Base-by-base conservation (phyloP, 64 coral and sea anemone genomes). In the Astreopora myriophthalma region DNA sequence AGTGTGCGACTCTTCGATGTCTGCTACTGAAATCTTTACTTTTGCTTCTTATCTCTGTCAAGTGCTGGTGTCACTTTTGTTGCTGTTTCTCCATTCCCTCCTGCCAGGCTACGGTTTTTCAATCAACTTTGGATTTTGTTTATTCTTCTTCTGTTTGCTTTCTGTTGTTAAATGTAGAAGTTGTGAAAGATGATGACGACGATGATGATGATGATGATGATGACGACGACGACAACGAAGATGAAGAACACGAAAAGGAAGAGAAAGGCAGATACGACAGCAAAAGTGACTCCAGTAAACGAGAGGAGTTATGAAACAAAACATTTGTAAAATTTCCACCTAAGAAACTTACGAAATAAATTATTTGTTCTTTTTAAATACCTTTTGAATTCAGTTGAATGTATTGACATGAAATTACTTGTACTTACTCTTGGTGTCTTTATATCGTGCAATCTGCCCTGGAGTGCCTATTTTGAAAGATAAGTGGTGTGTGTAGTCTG, bases 281-380 rank as follows among this genome's bases (percentile, higher is more conserved):
- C 79, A 65, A 83, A 83, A 83, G 79, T 83, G 79, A 83, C 79
- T 83, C 79, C 55, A 83, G 49, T 31, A 20, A 64, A 26, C 52
- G 57, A 8, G 79, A 83, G 79, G 79, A 83, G 58, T 83, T 83
- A 83, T 83, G 79, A 83, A 22, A 78, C 30, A 34, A 34, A 33
- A 33, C 49, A 38, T 83, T 64, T 83, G 55, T 64, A 83, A 22
- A 83, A 83, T 64, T 83, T 8, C n/a, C 61, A 7, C 17, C 33
- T 2, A 64, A 10, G 32, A 23, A 61, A 64, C 17, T 35, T 25
- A 24, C 34, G 49, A 80, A 80, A 63, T 83, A 83, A 83, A 83
- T 83, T 83, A 83, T 83, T 80, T 83, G 52, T 83, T 65, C 52
- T 35, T n/a, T n/a, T n/a, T n/a, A n/a, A n/a, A n/a, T n/a, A n/a